Evolutionary conservation across 2,797 vertebrate genomes (phyloP).

Genomic region (Intellagama lesueurii): DNA sequence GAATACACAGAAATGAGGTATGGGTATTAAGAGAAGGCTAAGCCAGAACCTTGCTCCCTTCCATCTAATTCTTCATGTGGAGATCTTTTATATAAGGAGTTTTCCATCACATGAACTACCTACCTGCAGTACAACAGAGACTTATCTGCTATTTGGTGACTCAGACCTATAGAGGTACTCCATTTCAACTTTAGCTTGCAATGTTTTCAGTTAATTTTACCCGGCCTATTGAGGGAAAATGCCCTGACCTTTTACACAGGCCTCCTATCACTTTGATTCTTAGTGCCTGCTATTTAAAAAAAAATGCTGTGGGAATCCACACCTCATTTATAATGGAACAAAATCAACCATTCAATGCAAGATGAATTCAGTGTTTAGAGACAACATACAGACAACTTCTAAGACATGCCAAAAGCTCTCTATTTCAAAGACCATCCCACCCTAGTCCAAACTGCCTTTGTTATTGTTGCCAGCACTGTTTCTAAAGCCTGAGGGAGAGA

Average conservation of each 20-base stretch:
- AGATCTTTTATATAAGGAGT: background rate
- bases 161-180: background rate
- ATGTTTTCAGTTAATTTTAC: background rate
- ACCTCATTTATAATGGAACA: conserved; percentile 5
- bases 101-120: background rate
- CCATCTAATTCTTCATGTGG: background rate
- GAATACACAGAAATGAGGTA: background rate
- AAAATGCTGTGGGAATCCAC: conserved; percentile 1
- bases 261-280: conserved; percentile 21
- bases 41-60: background rate
- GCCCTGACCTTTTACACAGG: background rate
- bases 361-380: conserved; percentile 51
- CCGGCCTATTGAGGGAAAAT: background rate
- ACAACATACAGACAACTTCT: conserved; percentile 56
- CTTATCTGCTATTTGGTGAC: background rate
- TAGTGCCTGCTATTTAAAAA: conserved; percentile 9
- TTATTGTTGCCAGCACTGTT: conserved; percentile 83
- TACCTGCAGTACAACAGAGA: background rate
- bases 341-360: conserved; percentile 34
- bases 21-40: background rate
- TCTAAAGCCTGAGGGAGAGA: conserved; percentile 79
- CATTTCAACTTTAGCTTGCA: background rate
- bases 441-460: conserved; percentile 74
- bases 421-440: conserved; percentile 58
- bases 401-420: conserved; percentile 57